Percentiles rank a stretch among this genome's conserved stretches.
Conservation (phyloP, 1,140 invertebrate genomes). For the Chironomus striatipennis region DNA sequence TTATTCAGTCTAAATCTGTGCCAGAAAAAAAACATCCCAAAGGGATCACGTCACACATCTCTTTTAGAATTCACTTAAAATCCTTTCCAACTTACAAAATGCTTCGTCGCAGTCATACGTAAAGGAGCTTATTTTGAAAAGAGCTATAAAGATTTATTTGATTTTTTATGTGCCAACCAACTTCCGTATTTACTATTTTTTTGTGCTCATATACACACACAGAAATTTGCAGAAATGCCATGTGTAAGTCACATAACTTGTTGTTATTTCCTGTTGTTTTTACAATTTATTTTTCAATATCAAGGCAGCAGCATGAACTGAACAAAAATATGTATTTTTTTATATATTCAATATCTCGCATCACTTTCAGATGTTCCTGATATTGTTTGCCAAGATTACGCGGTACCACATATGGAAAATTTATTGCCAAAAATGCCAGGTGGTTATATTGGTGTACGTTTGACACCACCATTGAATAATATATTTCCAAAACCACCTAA, state of each 20-base stretch:
- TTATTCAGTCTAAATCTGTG: too few relatives aligned
- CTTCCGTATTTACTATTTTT: background rate
- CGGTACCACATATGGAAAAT: constrained; percentile 43
- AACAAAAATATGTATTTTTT: too few relatives aligned
- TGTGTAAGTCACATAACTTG: background rate
- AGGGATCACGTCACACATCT: too few relatives aligned
- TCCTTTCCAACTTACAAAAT: too few relatives aligned
- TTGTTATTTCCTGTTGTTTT: background rate
- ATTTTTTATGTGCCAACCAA: constrained; percentile 12
- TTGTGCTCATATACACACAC: too few relatives aligned
- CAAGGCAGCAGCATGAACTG: too few relatives aligned
- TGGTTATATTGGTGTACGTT: constrained; percentile 37
- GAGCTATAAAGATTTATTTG: constrained; percentile 38
- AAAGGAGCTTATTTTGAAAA: background rate
- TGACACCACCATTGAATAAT: constrained; percentile 44
- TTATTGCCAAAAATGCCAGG: constrained; percentile 37
- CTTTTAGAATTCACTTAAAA: too few relatives aligned
- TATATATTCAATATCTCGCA: too few relatives aligned
- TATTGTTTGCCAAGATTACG: constrained; percentile 49
- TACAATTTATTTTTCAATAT: background rate
- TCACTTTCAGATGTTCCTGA: constrained; percentile 46
- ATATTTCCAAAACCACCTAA: constrained; percentile 56
- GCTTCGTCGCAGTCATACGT: background rate
- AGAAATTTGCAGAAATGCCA: too few relatives aligned
- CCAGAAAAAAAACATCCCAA: too few relatives aligned